phyloP scores from a whole-genome alignment of 2,888 invertebrate genomes.

The Zygothrica quintamaculata region DNA sequence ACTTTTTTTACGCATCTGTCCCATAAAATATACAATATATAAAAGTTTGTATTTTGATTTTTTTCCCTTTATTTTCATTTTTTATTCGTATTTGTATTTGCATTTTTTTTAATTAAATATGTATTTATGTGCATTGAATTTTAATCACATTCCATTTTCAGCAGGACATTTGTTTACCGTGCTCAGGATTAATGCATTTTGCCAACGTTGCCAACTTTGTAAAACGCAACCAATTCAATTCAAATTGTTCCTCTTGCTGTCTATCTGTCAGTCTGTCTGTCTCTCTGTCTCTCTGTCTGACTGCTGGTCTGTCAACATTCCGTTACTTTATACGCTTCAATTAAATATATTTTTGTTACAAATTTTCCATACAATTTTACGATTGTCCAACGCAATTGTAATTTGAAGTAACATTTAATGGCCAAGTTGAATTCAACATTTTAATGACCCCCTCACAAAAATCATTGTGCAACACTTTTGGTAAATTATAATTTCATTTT shows the following conservation, averaged over 20 bases:
- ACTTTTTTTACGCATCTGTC: conserved; percentile 49
- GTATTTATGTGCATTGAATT: conserved; percentile 69
- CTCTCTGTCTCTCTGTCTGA: neutral
- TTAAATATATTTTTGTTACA: conserved; percentile 42
- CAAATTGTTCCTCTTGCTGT: too few relatives aligned
- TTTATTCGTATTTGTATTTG: conserved; percentile 3
- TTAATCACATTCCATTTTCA: conserved; percentile 64
- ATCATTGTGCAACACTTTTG: conserved; percentile 26
- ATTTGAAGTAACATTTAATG: conserved; percentile 28
- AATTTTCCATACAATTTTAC: conserved; percentile 28
- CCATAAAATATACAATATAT: conserved; percentile 24
- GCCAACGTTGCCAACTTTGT: conserved; percentile 18
- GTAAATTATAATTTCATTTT: conserved; percentile 52
- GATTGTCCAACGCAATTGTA: conserved; percentile 18
- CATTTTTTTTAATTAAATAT: conserved; percentile 69
- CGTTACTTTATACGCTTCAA: conserved; percentile 30
- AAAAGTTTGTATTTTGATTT: conserved; percentile 2
- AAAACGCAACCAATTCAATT: conserved; percentile 40
- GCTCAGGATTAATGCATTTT: conserved; percentile 37
- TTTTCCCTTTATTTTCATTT: neutral
- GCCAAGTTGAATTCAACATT: conserved; percentile 25
- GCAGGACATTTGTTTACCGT: conserved; percentile 39
- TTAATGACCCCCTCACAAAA: conserved; percentile 35
- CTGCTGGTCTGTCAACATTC: conserved; percentile 1
- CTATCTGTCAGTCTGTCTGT: neutral